These are phyloP conservation scores for Drosophila conformis DNA, from an alignment of 2,888 invertebrate genomes.

Conservation along the genomic window DNA sequence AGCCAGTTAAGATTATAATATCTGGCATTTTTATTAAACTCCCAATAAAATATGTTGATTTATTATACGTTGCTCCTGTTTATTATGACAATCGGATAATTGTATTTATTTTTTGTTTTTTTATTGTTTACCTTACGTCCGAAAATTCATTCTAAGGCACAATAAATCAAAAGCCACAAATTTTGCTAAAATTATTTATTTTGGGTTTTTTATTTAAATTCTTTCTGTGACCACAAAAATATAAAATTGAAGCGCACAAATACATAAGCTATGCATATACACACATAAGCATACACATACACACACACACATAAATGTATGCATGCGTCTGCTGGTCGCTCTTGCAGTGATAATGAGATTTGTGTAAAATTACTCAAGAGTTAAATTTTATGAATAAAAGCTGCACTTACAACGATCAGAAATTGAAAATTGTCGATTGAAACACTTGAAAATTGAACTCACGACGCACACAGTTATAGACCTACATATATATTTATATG, in stretches of 20 bases:
- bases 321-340: not conserved
- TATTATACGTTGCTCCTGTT: not conserved
- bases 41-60: not conserved
- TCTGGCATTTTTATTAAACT: not conserved
- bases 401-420: not conserved
- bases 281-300: not conserved
- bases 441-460: not conserved
- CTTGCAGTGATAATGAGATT: not conserved
- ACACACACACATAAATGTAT: not conserved
- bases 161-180: not conserved
- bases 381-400: not conserved
- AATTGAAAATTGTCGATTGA: not conserved
- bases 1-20: not conserved
- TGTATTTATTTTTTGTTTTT: not conserved
- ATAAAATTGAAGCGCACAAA: not conserved
- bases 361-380: not conserved
- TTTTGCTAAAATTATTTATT: not conserved
- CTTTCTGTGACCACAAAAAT: not conserved
- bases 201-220: not conserved
- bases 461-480: not conserved
- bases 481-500: conserved; percentile 3
- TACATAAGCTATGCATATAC: not conserved
- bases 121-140: not conserved
- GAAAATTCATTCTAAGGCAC: not conserved
- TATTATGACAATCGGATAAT: not conserved